These are phyloP conservation scores for Gymnocypris eckloni DNA, from an alignment of 2,797 vertebrate genomes.

Conservation along the genomic window DNA sequence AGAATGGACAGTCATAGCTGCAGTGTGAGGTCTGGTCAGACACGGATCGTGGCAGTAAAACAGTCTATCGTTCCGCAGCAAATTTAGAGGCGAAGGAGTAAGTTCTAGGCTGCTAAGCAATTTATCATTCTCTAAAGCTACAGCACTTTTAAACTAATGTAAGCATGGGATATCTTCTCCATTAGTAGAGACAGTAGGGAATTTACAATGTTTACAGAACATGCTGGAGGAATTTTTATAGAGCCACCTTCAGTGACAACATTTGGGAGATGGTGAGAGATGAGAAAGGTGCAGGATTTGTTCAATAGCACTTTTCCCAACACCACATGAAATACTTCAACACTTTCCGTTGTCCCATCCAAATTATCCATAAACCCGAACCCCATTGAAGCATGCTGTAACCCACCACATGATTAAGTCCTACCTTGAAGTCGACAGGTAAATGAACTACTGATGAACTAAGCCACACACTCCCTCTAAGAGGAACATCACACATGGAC, in stretches of 20 bases:
- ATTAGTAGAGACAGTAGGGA: slow-evolving; percentile 59
- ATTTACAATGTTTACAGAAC: slow-evolving; percentile 62
- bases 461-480: slow-evolving; percentile 10
- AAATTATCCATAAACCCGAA: neutral
- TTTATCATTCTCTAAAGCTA: slow-evolving; percentile 51
- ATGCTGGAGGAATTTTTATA: slow-evolving; percentile 59
- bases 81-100: slow-evolving; percentile 13
- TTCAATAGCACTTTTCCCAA: neutral
- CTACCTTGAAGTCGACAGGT: slow-evolving; percentile 15
- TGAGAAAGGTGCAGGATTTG: slow-evolving; percentile 27
- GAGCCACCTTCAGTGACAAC: slow-evolving; percentile 55
- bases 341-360: neutral
- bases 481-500: slow-evolving; percentile 32
- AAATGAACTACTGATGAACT: slow-evolving; percentile 31
- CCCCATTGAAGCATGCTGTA: neutral
- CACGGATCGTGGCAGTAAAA: slow-evolving; percentile 48
- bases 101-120: slow-evolving; percentile 15
- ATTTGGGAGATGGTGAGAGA: slow-evolving; percentile 33
- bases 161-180: slow-evolving; percentile 59
- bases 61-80: slow-evolving; percentile 43
- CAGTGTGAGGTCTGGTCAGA: slow-evolving; percentile 57
- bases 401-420: neutral
- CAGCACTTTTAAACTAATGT: slow-evolving; percentile 57
- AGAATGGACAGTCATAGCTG: slow-evolving; percentile 44
- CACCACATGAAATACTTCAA: slow-evolving; percentile 32